These are phyloP conservation scores for Cheumatopsyche charites DNA, from an alignment of 1,140 invertebrate species.

Conservation along the genomic window DNA sequence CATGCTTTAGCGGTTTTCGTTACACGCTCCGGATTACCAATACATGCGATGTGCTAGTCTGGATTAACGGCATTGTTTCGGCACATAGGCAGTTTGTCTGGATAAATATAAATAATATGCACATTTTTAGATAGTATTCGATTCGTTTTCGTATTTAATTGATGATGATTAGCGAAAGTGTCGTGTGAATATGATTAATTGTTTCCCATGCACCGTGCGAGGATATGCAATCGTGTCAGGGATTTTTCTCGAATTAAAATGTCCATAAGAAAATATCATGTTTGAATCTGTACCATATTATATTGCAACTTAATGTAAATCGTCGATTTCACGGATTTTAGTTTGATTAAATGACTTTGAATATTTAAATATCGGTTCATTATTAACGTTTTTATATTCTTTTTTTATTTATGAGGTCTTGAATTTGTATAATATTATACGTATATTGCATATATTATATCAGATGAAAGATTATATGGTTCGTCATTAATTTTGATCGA, in stretches of 20 bases:
- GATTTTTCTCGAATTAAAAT: slow-evolving; percentile 10
- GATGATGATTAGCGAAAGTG: neutral
- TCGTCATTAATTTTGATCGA: too few relatives aligned
- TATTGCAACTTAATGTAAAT: neutral
- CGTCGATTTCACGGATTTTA: too few relatives aligned
- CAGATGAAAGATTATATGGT: too few relatives aligned
- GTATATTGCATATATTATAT: too few relatives aligned
- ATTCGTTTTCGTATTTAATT: neutral
- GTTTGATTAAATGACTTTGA: too few relatives aligned
- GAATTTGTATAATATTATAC: too few relatives aligned
- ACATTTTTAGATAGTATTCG: neutral
- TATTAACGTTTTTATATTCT: too few relatives aligned
- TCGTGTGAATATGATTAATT: neutral
- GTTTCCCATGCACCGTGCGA: neutral
- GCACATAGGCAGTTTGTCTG: neutral
- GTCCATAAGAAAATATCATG: neutral
- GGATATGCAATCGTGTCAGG: slow-evolving; percentile 15
- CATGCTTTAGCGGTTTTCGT: neutral
- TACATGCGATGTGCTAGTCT: neutral
- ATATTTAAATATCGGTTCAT: too few relatives aligned
- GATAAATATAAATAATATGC: too few relatives aligned
- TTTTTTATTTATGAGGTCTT: too few relatives aligned
- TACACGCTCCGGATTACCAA: neutral
- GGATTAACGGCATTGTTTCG: slow-evolving; percentile 2
- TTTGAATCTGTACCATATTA: too few relatives aligned